These are phyloP conservation scores for Nyleta sp. DNA, from an alignment of 2,888 invertebrate species.

Conservation along the genomic window DNA sequence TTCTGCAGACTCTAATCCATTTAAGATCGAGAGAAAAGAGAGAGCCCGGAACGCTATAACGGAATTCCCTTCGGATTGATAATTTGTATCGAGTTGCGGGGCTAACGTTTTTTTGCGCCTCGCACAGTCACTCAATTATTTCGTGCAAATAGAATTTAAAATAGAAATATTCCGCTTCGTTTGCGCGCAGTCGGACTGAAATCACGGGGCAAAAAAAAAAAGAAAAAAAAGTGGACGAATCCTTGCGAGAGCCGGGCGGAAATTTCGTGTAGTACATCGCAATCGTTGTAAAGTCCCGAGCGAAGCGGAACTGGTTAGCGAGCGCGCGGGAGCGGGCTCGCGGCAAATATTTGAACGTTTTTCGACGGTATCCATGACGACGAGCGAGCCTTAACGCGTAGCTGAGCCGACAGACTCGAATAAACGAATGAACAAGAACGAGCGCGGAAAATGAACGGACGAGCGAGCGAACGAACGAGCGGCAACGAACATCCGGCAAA, in stretches of 20 bases:
- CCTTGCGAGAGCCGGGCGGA: constrained; percentile 43
- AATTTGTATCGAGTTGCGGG: constrained; percentile 38
- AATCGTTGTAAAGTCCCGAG: constrained; percentile 63
- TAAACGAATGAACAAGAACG: constrained; percentile 63
- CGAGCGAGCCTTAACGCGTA: constrained; percentile 64
- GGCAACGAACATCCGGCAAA: constrained; percentile 73
- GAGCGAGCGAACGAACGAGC: constrained; percentile 60
- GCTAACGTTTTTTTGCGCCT: constrained; percentile 25
- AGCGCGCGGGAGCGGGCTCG: constrained; percentile 57
- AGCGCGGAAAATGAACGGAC: constrained; percentile 65
- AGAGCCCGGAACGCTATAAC: constrained; percentile 28
- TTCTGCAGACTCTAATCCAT: constrained; percentile 18
- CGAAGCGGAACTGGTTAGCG: constrained; percentile 68
- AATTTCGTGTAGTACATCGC: constrained; percentile 50
- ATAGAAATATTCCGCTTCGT: constrained; percentile 60
- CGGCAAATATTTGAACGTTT: constrained; percentile 73
- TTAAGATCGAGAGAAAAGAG: too few species aligned
- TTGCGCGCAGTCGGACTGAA: constrained; percentile 47
- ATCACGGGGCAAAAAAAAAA: constrained; percentile 36
- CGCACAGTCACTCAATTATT: constrained; percentile 44
- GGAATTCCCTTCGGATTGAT: constrained; percentile 31
- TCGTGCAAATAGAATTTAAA: constrained; percentile 59
- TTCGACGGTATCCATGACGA: constrained; percentile 76
- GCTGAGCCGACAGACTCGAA: constrained; percentile 62
- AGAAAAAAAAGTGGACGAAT: constrained; percentile 49